Base-by-base conservation (phyloP, 2,797 vertebrate species). In the Premnoplex brunnescens region DNA sequence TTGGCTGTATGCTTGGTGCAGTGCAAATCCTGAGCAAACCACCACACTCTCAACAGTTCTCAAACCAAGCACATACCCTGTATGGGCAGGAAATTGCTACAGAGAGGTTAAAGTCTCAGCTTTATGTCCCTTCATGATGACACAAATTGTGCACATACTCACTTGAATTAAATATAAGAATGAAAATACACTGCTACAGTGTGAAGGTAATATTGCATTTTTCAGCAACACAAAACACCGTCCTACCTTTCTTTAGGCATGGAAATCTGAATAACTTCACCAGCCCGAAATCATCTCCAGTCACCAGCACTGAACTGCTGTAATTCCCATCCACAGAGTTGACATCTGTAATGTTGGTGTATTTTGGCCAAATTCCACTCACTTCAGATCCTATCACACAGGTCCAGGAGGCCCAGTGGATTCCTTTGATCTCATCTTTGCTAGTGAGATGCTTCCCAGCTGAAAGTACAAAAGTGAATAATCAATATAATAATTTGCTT, bases 241-340 rank as follows among this genome's bases (percentile, higher is more conserved):
- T 5, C 86, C 96, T 97, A 99, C 99, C 99, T 99, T 99, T 99
- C 95, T 99, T 99, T 34, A 99, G 96, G 95, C 99, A 99, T 7
- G 99, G 99, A 97, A 99, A 99, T 89, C 98, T 97, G 95, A 99
- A 98, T 80, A 99, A 98, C 81, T 99, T 99, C 95, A 99, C 98
- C 4, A 99, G 98, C 30, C 99, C 99, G 26, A 99, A 99, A 92
- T 99, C 99, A 83, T 99, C 99, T 3, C 99, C 99, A 2, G 98
- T 98, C 71, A 99, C 99, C 88, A 99, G 93, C 56, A 98, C 98
- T 0, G 98, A 98, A 37, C 98, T 99, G 97, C 88, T 99, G 97
- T 99, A 99, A 98, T 99, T 99, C 64, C 99, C 99, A 37, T 99
- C 99, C 95, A 99, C 99, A 13, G 99, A 99, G 96, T 99, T 99